Evolutionary conservation across 2,797 vertebrate genomes (phyloP).

Genomic region (Paramormyrops hopkinsi): DNA sequence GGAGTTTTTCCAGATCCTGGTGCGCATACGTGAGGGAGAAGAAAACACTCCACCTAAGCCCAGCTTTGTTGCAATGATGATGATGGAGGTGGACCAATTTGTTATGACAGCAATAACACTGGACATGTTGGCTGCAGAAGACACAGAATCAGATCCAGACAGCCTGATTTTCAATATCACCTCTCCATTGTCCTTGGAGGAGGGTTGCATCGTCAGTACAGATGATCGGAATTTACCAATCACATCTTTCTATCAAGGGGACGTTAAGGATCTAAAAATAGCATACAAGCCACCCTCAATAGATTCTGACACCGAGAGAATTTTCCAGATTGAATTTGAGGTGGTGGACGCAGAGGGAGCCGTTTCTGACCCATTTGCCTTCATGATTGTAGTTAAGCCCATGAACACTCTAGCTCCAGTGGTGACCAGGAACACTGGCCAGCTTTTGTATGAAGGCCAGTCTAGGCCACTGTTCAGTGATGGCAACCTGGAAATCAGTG

Average conservation of each 20-base stretch:
- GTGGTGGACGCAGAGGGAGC: constrained; percentile 85
- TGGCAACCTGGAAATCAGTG: constrained; percentile 80
- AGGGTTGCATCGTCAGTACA: constrained; percentile 88
- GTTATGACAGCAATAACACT: constrained; percentile 86
- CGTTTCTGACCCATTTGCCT: constrained; percentile 83
- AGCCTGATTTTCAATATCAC: constrained; percentile 89
- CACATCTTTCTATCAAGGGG: constrained; percentile 82
- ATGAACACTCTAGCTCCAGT: constrained; percentile 88
- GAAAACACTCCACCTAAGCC: constrained; percentile 85
- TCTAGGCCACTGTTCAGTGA: constrained; percentile 74
- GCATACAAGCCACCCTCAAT: constrained; percentile 81
- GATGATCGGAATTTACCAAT: constrained; percentile 88
- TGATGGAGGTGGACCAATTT: constrained; percentile 96
- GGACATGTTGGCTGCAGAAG: constrained; percentile 86
- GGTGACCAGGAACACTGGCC: constrained; percentile 83
- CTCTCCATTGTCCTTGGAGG: constrained; percentile 73
- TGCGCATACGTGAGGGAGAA: constrained; percentile 73
- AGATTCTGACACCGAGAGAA: constrained; percentile 79
- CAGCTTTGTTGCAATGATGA: constrained; percentile 92
- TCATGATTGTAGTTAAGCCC: constrained; percentile 90
- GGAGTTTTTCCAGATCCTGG: constrained; percentile 85
- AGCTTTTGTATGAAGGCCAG: constrained; percentile 91
- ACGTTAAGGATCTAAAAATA: constrained; percentile 79
- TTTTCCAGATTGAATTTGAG: constrained; percentile 86
- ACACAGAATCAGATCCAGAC: constrained; percentile 71